A percentile compares a stretch with the other conserved stretches of the same genome.
Evolutionary conservation across 2,888 invertebrate genomes (phyloP).

Genomic region (Oxystoma pomonae): DNA sequence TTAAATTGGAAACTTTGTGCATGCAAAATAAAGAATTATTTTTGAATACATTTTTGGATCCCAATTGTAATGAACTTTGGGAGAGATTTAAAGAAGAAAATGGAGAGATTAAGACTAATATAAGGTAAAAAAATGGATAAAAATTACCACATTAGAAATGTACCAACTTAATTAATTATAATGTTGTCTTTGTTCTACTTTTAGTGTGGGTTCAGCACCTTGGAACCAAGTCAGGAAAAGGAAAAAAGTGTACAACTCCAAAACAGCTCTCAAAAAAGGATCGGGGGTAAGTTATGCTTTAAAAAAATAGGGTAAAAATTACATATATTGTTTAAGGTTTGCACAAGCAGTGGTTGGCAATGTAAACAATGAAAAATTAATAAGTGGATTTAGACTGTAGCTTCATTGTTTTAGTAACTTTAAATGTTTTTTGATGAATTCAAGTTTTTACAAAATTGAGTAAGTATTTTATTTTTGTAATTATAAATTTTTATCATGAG

Average conservation of each 20-base stretch:
- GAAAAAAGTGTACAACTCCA: conserved; percentile 24
- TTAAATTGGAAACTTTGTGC: conserved; percentile 30
- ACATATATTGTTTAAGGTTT: no score
- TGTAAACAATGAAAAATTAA: no score
- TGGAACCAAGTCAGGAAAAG: conserved; percentile 27
- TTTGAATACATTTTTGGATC: conserved; percentile 31
- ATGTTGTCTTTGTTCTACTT: no score
- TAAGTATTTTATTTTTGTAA: no score
- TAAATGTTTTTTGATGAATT: no score
- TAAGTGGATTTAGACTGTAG: no score
- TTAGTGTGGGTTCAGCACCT: conserved; percentile 25
- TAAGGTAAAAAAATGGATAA: neutral
- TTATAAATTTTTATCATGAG: no score
- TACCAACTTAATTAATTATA: no score
- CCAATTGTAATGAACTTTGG: neutral
- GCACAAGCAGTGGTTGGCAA: no score
- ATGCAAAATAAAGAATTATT: conserved; percentile 26
- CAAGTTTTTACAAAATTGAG: no score
- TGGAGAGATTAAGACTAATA: neutral
- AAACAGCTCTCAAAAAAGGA: conserved; percentile 21
- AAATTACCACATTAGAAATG: no score
- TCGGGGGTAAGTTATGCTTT: conserved; percentile 11
- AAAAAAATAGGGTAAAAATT: neutral
- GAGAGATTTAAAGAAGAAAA: neutral
- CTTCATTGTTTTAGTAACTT: no score